Conservation (phyloP, 2,113 vertebrate species). For the Astur gentilis region DNA sequence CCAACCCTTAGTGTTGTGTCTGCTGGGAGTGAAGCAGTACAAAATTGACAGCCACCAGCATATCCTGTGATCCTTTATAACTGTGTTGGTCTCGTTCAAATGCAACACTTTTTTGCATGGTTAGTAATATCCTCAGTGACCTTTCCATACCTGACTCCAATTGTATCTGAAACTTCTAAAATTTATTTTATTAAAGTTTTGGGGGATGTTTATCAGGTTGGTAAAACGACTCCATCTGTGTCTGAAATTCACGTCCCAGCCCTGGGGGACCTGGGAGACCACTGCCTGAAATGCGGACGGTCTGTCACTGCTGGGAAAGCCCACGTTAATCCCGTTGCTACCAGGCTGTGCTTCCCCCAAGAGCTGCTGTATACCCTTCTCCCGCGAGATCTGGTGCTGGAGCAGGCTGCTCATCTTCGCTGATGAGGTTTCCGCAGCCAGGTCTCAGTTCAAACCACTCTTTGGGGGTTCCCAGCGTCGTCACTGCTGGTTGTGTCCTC, state of each 20-base stretch:
- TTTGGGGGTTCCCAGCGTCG: fast-evolving
- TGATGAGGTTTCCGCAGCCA: background rate
- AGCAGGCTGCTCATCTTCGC: background rate
- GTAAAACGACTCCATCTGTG: fast-evolving
- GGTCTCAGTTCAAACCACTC: background rate
- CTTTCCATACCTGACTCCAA: background rate
- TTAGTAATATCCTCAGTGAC: background rate
- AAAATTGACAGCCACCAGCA: background rate
- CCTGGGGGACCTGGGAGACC: background rate
- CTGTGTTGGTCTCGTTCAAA: background rate
- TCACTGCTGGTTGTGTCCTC: fast-evolving
- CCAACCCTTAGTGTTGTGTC: background rate
- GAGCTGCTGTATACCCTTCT: background rate
- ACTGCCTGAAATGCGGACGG: background rate
- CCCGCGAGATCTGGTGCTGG: fast-evolving
- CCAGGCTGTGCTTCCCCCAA: fast-evolving
- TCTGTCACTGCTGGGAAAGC: background rate
- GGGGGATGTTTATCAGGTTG: background rate
- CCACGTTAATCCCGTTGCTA: fast-evolving
- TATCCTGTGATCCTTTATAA: background rate
- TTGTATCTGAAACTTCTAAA: background rate
- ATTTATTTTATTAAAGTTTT: background rate
- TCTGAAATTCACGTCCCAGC: background rate
- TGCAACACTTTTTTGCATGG: background rate
- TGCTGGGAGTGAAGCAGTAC: background rate